Evolutionary conservation across 2,113 vertebrate species (phyloP), one percentile per base, ranked within the genome.

Genomic region (Loxodonta africana): DNA sequence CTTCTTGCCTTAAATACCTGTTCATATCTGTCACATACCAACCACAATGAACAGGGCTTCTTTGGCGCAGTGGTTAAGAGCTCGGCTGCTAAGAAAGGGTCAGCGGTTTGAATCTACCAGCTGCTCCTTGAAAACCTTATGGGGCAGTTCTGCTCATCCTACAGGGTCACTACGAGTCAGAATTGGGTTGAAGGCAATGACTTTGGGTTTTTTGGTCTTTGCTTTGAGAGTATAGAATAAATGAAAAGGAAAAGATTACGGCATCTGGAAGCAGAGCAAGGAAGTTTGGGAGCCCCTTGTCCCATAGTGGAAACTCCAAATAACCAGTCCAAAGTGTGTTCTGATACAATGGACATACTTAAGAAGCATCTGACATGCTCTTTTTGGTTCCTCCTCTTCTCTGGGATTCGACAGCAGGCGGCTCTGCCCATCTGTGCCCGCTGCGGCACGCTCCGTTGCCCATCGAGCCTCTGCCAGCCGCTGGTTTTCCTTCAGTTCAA

Each of bases 401-500:
- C 17, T 92, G 14, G 86, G 57, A 77, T 96, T 90, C 69, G 97
- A 87, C n/a, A 76, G 69, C 77, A 41, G 93, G 51, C 3, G 86
- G 44, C 84, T 90, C 96, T 97, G 93, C 0, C 44, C 18, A 12
- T 97, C 96, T 21, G 93, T 97, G 12, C 83, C 63, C 73, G 86
- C 96, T 0, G 71, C 23, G 15, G 96, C 93, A 91, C 76, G 97
- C 90, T 98, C 92, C 46, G 95, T 92, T 73, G 99, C 98, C 98
- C 98, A 98, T 97, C 91, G 97, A 37, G 98, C 94, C 90, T 97
- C 98, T 65, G 97, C 97, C 88, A 98, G 92, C 37, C 97, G 98
- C 97, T 99, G 99, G 88, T 98, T 98, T 97, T 98, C 97, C 97
- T 98, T 99, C 93, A 99, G 98, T 57, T 94, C 98, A 18, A 97